phyloP scores from a whole-genome alignment of 2,797 vertebrate genomes.

The Cygnus olor region DNA sequence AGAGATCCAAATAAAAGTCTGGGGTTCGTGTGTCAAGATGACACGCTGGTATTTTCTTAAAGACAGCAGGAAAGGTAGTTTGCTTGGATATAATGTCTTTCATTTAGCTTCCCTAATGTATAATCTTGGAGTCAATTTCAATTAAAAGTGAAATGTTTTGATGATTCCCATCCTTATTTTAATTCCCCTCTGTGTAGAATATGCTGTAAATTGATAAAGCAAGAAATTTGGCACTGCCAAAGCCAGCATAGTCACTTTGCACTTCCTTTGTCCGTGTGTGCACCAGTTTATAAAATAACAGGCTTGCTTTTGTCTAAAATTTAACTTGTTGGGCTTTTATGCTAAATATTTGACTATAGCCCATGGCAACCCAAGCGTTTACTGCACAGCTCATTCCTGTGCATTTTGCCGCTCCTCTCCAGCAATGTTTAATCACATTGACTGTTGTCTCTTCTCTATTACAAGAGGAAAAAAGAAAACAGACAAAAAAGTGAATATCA shows the following conservation, averaged over 20 bases:
- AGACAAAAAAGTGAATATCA: fast-evolving
- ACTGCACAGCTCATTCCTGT: not conserved
- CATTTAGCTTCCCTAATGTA: not conserved
- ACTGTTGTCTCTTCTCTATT: not conserved
- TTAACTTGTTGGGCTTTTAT: not conserved
- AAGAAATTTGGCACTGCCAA: not conserved
- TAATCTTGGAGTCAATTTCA: not conserved
- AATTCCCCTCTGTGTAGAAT: not conserved
- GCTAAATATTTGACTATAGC: not conserved
- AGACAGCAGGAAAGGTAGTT: not conserved
- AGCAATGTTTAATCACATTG: fast-evolving
- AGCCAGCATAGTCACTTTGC: not conserved
- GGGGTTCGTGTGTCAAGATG: not conserved
- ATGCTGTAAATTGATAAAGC: not conserved
- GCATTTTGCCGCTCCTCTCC: fast-evolving
- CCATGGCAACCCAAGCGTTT: not conserved
- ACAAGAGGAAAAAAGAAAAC: not conserved
- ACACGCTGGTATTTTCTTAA: fast-evolving
- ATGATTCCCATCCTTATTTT: not conserved
- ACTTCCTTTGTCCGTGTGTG: not conserved
- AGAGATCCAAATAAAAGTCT: not conserved
- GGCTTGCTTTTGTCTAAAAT: not conserved
- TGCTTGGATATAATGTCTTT: not conserved
- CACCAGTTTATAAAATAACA: not conserved
- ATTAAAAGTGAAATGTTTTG: constrained; percentile 32